A percentile compares a stretch with the other conserved stretches of the same genome.
These are phyloP conservation scores for Benitochromis conjunctus DNA, from an alignment of 2,113 vertebrate genomes.

Conservation along the genomic window DNA sequence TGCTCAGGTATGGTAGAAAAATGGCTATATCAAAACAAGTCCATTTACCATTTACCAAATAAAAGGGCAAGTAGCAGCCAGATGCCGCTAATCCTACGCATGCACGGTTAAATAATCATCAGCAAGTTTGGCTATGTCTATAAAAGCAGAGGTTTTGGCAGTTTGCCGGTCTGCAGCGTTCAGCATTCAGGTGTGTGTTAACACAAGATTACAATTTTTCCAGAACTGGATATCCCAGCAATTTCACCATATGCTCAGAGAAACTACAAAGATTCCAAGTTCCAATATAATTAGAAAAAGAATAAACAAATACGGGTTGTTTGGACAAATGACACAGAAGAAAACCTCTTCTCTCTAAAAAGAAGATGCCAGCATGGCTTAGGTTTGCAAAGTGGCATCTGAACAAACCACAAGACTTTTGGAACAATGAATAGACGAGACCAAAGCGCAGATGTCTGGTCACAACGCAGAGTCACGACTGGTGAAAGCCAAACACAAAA, in stretches of 20 bases:
- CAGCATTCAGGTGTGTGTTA: not conserved
- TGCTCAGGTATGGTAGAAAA: not conserved
- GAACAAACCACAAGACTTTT: not conserved
- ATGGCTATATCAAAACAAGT: not conserved
- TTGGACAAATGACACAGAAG: not conserved
- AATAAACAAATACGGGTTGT: not conserved
- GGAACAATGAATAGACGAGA: not conserved
- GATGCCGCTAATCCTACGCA: no score
- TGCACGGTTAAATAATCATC: not conserved
- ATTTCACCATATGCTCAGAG: not conserved
- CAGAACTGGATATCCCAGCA: not conserved
- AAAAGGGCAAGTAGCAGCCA: no score
- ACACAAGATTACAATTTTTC: not conserved
- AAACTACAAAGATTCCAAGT: not conserved
- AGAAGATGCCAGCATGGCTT: not conserved
- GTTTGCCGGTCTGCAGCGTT: not conserved
- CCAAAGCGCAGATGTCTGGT: not conserved
- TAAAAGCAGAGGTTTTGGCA: not conserved
- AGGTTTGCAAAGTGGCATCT: not conserved
- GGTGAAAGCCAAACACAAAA: not conserved
- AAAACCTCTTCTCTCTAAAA: not conserved
- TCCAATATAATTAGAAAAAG: not conserved
- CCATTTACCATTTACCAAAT: not conserved
- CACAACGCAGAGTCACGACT: not conserved
- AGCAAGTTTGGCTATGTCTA: not conserved